Conservation (phyloP, 2,888 invertebrate species). For the Celastrina argiolus region DNA sequence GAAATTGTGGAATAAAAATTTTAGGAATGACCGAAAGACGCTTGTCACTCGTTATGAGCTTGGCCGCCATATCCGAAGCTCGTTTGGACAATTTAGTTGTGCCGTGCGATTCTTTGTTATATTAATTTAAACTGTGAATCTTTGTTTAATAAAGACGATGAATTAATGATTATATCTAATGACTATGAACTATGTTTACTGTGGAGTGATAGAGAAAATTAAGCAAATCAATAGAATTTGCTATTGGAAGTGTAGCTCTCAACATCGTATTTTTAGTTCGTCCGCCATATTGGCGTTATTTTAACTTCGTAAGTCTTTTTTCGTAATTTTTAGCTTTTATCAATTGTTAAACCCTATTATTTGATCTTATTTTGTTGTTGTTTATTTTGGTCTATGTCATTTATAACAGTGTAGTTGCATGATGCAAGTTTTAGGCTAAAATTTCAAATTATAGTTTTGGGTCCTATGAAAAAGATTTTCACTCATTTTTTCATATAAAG, state of each 20-base stretch:
- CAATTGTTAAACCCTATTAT: conserved; percentile 56
- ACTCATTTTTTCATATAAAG: conserved; percentile 47
- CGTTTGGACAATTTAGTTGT: conserved; percentile 71
- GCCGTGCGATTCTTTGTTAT: conserved; percentile 74
- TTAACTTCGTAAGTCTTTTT: conserved; percentile 77
- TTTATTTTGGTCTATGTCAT: conserved; percentile 71
- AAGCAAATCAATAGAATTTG: conserved; percentile 64
- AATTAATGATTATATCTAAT: conserved; percentile 53
- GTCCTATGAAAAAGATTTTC: conserved; percentile 61
- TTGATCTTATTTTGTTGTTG: conserved; percentile 62
- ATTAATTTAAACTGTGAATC: conserved; percentile 66
- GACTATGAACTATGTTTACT: conserved; percentile 57
- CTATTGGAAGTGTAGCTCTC: conserved; percentile 66
- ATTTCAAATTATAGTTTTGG: conserved; percentile 60
- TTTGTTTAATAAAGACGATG: conserved; percentile 57
- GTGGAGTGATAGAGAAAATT: conserved; percentile 65
- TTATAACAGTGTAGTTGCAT: conserved; percentile 55
- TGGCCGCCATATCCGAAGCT: conserved; percentile 78
- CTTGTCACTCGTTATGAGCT: conserved; percentile 61
- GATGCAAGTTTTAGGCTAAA: conserved; percentile 48
- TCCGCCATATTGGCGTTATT: conserved; percentile 85
- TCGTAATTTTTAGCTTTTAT: conserved; percentile 65
- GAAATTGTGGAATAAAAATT: conserved; percentile 52
- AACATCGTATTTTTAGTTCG: conserved; percentile 79
- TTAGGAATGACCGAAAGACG: conserved; percentile 59